These are phyloP conservation scores for Napeogenes inachia DNA, from an alignment of 2,888 invertebrate genomes.

Conservation along the genomic window DNA sequence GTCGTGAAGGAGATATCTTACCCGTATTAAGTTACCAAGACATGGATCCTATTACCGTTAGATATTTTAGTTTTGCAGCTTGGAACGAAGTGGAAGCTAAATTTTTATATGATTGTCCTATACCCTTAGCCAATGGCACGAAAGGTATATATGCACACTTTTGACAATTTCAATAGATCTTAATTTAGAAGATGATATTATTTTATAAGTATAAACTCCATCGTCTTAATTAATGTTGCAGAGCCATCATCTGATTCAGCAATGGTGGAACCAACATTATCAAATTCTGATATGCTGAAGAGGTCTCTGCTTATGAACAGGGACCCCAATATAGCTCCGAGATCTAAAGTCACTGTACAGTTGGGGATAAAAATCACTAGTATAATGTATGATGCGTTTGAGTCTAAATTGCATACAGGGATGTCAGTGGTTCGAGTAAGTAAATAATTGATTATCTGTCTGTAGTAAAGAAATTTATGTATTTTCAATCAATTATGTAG, in stretches of 20 bases:
- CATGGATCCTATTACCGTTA: constrained; percentile 76
- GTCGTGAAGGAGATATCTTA: constrained; percentile 77
- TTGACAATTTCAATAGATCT: too few relatives aligned
- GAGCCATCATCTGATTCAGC: constrained; percentile 50
- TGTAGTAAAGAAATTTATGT: background rate
- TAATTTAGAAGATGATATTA: too few relatives aligned
- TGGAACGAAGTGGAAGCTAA: constrained; percentile 82
- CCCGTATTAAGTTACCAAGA: constrained; percentile 80
- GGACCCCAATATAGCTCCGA: constrained; percentile 57
- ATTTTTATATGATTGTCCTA: constrained; percentile 82
- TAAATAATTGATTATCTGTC: constrained; percentile 7
- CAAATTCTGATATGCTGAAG: constrained; percentile 72
- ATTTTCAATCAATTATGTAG: background rate
- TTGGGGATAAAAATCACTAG: constrained; percentile 51
- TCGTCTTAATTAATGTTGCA: constrained; percentile 25
- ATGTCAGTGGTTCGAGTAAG: constrained; percentile 56
- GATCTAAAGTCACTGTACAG: constrained; percentile 41
- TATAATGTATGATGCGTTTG: constrained; percentile 52
- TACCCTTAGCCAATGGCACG: constrained; percentile 43
- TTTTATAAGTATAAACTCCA: background rate
- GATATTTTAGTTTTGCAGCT: constrained; percentile 82
- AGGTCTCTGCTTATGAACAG: constrained; percentile 67
- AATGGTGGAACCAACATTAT: constrained; percentile 60
- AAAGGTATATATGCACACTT: constrained; percentile 41
- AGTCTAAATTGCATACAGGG: constrained; percentile 50